phyloP scores from a whole-genome alignment of 1,140 invertebrate genomes.

The Sogatella furcifera region DNA sequence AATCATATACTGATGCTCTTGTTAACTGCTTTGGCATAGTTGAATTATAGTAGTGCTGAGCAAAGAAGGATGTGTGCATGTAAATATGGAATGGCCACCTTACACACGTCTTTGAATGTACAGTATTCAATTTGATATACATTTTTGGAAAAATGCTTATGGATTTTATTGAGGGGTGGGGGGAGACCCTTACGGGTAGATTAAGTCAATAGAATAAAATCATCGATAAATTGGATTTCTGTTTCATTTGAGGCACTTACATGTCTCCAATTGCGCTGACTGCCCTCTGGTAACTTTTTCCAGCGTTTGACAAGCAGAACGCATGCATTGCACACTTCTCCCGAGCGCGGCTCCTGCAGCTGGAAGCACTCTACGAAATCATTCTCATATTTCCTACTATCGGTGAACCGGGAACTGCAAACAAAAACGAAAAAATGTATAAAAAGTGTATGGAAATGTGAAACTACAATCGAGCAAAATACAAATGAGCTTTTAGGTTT shows the following conservation, averaged over 20 bases:
- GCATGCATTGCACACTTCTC: conserved; percentile 84
- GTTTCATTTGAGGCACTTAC: conserved; percentile 33
- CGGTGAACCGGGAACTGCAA: conserved; percentile 71
- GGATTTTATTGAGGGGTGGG: too few species aligned
- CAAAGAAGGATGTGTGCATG: too few species aligned
- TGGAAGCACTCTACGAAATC: conserved; percentile 78
- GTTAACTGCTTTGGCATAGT: too few species aligned
- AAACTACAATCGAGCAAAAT: conserved; percentile 2
- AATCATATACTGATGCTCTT: too few species aligned
- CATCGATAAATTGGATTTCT: too few species aligned
- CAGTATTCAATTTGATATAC: too few species aligned
- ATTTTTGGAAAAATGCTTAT: too few species aligned
- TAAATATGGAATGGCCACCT: too few species aligned
- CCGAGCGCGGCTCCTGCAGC: conserved; percentile 59
- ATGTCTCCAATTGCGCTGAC: conserved; percentile 71
- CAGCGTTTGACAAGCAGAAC: conserved; percentile 75
- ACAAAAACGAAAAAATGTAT: conserved; percentile 14
- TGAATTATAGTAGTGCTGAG: too few species aligned
- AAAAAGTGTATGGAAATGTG: background rate
- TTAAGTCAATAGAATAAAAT: too few species aligned
- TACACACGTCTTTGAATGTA: too few species aligned
- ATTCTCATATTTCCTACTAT: conserved; percentile 75
- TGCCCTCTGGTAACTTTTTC: conserved; percentile 70
- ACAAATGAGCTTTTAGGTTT: background rate
- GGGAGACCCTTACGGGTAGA: too few species aligned